Conservation (phyloP, 2,888 invertebrate genomes). For the Thymelicus lineola region DNA sequence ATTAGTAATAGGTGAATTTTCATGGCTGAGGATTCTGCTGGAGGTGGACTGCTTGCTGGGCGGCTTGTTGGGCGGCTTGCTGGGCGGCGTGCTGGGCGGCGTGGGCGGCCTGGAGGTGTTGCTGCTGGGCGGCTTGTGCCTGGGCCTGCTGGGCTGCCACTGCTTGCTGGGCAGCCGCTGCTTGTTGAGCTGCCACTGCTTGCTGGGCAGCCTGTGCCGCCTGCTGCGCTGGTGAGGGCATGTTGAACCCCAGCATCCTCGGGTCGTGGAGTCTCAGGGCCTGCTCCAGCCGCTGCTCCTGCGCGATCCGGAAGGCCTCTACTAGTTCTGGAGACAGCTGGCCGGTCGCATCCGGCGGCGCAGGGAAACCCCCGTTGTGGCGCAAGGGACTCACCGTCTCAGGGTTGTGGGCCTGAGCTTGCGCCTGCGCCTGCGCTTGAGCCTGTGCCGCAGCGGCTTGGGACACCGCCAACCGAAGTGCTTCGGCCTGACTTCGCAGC, state of each 20-base stretch:
- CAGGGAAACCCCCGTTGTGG: conserved; percentile 79
- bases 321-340: conserved; percentile 89
- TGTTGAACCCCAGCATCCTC: conserved; percentile 91
- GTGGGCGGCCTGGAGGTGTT: conserved; percentile 34
- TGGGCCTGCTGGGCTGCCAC: conserved; percentile 58
- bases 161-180: conserved; percentile 59
- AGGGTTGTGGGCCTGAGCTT: conserved; percentile 63
- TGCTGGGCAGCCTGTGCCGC: conserved; percentile 71
- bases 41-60: conserved; percentile 81
- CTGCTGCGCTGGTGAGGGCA: conserved; percentile 79
- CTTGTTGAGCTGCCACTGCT: conserved; percentile 61
- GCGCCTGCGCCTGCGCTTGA: conserved; percentile 26
- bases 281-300: conserved; percentile 93
- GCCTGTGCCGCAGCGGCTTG: conserved; percentile 85
- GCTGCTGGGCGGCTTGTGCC: conserved; percentile 51
- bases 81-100: conserved; percentile 79
- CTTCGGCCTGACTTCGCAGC: conserved; percentile 93
- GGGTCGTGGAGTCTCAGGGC: conserved; percentile 93
- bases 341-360: conserved; percentile 73
- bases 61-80: conserved; percentile 76
- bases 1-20: conserved; percentile 93
- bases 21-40: conserved; percentile 88
- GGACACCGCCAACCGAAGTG: conserved; percentile 91
- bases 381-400: conserved; percentile 73
- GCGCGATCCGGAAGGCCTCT: conserved; percentile 88